Evolutionary conservation across 2,797 vertebrate genomes (phyloP), one percentile per base, ranked within the genome.

Genomic region (Sciurus vulgaris): DNA sequence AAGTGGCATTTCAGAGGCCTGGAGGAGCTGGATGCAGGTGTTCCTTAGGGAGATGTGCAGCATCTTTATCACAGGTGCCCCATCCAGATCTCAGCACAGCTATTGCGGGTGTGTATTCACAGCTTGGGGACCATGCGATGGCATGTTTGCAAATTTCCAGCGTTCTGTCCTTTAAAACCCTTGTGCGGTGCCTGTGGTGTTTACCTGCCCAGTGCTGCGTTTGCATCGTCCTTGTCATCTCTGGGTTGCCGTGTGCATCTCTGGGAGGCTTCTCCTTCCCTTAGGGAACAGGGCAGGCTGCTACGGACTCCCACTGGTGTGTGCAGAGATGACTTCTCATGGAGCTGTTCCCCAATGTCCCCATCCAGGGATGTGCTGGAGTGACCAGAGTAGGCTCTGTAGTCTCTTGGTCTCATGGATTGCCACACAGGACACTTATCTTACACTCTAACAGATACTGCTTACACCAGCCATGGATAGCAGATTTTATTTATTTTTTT

Each of bases 61-160:
- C 3, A 2, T 8, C 73, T 65, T 54, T 5, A 11, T 2, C 70
- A 35, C 82, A 77, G 91, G 63, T 15, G 74, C 3, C 0, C 7
- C 0, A 51, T 93, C 93, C 90, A 63, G 89, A 61, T 69, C 95
- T 85, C 0, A 7, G 24, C 51, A 2, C 56, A 1, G 9, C 38
- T 51, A 4, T 74, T 83, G 96, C 59, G 91, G 94, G 73, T 93
- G 84, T 65, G 15, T 4, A 2, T 67, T 97, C 95, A 69, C 93
- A 97, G 94, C 83, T 84, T 72, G 78, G 3, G 87, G 89, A 86
- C 89, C 72, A 65, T n/a, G 89, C 89, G 86, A 94, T 69, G 85
- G 92, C 30, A 11, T 14, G 35, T 85, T 98, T 93, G 95, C 95
- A 98, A 93, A 97, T 96, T 93, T 83, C 78, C 3, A 0, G 2